Evolutionary conservation across 2,113 vertebrate species (phyloP), one percentile per base, ranked within the genome.

Genomic region (Pagrus major): DNA sequence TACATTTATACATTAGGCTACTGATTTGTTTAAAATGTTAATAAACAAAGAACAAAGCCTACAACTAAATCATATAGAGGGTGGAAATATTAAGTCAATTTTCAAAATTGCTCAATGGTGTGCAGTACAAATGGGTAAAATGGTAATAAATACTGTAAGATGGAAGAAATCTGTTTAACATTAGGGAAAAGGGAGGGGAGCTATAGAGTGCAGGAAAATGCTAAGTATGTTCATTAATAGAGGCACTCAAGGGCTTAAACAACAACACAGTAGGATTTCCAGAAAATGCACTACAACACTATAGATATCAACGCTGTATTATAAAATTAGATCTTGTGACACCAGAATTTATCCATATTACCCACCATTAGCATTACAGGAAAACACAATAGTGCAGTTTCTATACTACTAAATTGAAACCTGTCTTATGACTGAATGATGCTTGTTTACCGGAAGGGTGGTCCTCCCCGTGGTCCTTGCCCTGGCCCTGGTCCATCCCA

Each of bases 401-500:
- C 18, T 51, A 10, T 6, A 66, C 1, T 44, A 58, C 1, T 20
- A 31, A 68, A 1, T 51, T 39, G 3, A 46, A 47, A 23, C 20
- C 1, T 16, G 4, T 29, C 3, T 35, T 27, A 4, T 67, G 21
- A 75, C 1, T 21, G 25, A 72, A 78, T 63, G 10, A 64, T 42
- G 67, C 3, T 33, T 52, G 31, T 94, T 97, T 96, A 99, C 98
- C 96, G 96, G 91, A 97, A 98, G 65, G 95, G 94, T 47, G 96
- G 95, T 89, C 96, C 95, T 92, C 96, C 95, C 87, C 97, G 95
- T 78, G 96, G 96, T 88, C 95, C 94, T 84, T 96, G 93, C 51
- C 96, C 95, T 89, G 96, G 93, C 58, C 96, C 96, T 90, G 96
- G 96, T 90, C 96, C 96, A 86, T 97, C 96, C 98, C 98, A 99